Conservation (phyloP, 2,888 invertebrate species). For the Panzeria rudis region DNA sequence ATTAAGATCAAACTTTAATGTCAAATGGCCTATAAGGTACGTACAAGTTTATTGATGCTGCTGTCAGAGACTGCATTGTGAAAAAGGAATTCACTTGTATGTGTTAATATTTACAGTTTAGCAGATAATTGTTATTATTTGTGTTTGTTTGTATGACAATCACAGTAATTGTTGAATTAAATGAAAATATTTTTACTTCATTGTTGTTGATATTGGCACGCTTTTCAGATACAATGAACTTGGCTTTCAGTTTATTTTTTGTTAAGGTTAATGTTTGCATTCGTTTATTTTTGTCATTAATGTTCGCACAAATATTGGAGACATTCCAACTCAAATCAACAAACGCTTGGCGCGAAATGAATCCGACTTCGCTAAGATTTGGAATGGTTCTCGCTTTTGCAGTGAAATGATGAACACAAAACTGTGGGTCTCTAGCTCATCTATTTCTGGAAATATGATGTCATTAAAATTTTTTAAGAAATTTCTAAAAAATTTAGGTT, state of each 20-base stretch:
- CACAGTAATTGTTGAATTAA: constrained; percentile 24
- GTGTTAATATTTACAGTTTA: constrained; percentile 32
- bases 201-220: constrained; percentile 21
- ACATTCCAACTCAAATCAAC: background rate
- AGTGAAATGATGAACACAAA: too few species aligned
- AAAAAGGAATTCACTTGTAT: background rate
- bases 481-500: too few species aligned
- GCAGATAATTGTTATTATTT: background rate
- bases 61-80: background rate
- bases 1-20: constrained; percentile 74
- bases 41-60: constrained; percentile 35
- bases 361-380: too few species aligned
- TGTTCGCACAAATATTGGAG: background rate
- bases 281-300: background rate
- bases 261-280: background rate
- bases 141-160: background rate
- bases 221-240: constrained; percentile 58
- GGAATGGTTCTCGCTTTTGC: too few species aligned
- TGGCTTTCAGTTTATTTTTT: constrained; percentile 45
- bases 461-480: too few species aligned
- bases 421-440: too few species aligned
- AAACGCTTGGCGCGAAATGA: too few species aligned
- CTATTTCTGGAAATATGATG: too few species aligned
- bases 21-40: constrained; percentile 75
- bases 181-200: background rate